Percentiles rank a stretch among this genome's conserved stretches.
These are phyloP conservation scores for Mirounga angustirostris DNA, from an alignment of 2,113 vertebrate species.

Conservation along the genomic window DNA sequence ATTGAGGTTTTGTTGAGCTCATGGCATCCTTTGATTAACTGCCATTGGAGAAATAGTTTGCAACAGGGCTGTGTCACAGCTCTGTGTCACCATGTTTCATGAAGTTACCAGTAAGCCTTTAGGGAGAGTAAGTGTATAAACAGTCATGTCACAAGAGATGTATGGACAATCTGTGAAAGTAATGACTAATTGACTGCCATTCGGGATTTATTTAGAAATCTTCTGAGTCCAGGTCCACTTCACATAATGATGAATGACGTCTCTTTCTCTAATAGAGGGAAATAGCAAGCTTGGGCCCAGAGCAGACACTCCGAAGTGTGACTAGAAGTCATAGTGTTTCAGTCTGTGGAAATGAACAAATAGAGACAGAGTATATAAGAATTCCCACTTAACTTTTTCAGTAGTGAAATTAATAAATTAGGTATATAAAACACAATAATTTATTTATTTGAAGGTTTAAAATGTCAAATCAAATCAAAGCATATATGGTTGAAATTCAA, in stretches of 20 bases:
- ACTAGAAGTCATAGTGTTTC: constrained; percentile 48
- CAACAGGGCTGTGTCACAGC: constrained; percentile 81
- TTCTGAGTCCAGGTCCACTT: constrained; percentile 72
- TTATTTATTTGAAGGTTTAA: background rate
- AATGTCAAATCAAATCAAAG: background rate
- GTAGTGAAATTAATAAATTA: constrained; percentile 16
- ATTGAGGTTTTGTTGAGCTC: constrained; percentile 85
- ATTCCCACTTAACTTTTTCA: background rate
- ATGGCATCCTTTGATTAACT: constrained; percentile 87
- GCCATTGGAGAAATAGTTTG: constrained; percentile 80
- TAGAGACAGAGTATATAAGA: background rate
- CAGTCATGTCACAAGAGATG: constrained; percentile 81
- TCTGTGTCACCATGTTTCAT: constrained; percentile 81
- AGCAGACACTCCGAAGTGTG: background rate
- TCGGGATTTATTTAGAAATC: constrained; percentile 80
- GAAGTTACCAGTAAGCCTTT: constrained; percentile 79
- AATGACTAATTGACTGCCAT: constrained; percentile 80
- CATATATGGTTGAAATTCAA: background rate
- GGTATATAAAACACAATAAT: background rate
- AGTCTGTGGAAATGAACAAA: background rate
- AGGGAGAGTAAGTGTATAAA: constrained; percentile 82
- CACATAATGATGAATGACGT: constrained; percentile 68
- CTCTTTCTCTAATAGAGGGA: constrained; percentile 61
- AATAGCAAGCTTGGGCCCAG: constrained; percentile 18
- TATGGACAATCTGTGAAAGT: constrained; percentile 81